These are phyloP conservation scores for Indicator maculatus DNA, from an alignment of 2,113 vertebrate genomes.

Conservation along the genomic window DNA sequence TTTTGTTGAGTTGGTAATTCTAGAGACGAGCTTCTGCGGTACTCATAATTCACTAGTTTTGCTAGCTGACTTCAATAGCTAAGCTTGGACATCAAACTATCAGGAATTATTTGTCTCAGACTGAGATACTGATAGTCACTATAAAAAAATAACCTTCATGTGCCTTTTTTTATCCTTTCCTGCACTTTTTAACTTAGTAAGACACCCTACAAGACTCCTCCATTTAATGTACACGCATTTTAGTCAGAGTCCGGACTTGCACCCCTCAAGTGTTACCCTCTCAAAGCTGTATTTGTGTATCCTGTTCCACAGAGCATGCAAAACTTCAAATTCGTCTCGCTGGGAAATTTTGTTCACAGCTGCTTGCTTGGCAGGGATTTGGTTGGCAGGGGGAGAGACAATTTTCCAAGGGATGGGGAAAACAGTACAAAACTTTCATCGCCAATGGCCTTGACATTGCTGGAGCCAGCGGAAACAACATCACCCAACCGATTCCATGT, in stretches of 20 bases:
- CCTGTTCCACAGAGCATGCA: background rate
- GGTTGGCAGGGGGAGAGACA: background rate
- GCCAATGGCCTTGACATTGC: constrained; percentile 54
- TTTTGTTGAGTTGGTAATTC: background rate
- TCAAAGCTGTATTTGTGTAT: background rate
- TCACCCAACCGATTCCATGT: background rate
- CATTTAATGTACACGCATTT: background rate
- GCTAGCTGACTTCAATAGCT: background rate
- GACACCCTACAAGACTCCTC: background rate
- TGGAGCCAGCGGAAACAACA: constrained; percentile 44
- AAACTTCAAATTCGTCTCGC: constrained; percentile 10
- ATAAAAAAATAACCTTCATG: background rate
- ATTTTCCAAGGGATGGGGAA: constrained; percentile 56
- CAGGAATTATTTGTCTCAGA: background rate
- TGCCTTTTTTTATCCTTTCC: background rate
- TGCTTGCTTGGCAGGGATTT: constrained; percentile 57
- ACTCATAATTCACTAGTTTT: rapidly evolving
- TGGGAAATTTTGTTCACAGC: constrained; percentile 55
- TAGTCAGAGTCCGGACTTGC: background rate
- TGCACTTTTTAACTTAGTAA: background rate
- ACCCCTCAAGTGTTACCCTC: background rate
- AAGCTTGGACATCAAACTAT: background rate
- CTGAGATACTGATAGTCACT: background rate
- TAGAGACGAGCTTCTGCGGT: background rate
- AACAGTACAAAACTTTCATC: constrained; percentile 59